Base-by-base conservation (phyloP, 2,888 invertebrate genomes). In the Pterostichus madidus region DNA sequence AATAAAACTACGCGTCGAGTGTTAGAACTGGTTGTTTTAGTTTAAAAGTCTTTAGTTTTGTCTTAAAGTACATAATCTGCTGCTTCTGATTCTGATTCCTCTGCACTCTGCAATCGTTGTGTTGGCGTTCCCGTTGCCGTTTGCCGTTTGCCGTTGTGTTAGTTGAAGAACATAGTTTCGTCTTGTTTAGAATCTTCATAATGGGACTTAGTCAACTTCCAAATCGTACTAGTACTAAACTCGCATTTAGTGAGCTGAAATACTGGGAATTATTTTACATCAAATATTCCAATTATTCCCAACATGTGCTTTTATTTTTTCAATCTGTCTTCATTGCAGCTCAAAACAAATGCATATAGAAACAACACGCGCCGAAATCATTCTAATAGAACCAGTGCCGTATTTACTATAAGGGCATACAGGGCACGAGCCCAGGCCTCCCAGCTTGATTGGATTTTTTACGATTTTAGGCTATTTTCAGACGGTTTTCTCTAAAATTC, bases 31-130 rank as follows among this genome's bases (percentile, higher is more conserved):
- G 49, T 49, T 49, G 49, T 49, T 49, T 49, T 49, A 49, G 49
- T 49, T 49, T 10, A 49, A 49, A 49, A 49, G 49, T 49, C 49
- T 49, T 49, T 49, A 49, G 49, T 49, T 49, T 49, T 49, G 49
- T 49, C 49, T 49, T 49, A 13, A 49, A 49, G 49, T 5, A 49
- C 49, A 49, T 49, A 49, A 49, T 49, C 49, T 49, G 49, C 49
- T 49, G 49, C 49, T 49, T 49, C 49, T 11, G 49, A n/a, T 5
- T 49, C 49, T 49, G 39, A 39, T 39, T 39, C 39, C 39, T 39
- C 39, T 39, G 39, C 39, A 39, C 3, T 39, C 39, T 39, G 39
- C 39, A 39, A 5, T 8, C 39, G 39, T 39, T 39, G 24, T 3
- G 24, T 24, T 24, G 24, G 24, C 24, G 24, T 24, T 24, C 24